Base-by-base conservation (phyloP, 2,888 invertebrate species). In the Epistrophella euchroma region DNA sequence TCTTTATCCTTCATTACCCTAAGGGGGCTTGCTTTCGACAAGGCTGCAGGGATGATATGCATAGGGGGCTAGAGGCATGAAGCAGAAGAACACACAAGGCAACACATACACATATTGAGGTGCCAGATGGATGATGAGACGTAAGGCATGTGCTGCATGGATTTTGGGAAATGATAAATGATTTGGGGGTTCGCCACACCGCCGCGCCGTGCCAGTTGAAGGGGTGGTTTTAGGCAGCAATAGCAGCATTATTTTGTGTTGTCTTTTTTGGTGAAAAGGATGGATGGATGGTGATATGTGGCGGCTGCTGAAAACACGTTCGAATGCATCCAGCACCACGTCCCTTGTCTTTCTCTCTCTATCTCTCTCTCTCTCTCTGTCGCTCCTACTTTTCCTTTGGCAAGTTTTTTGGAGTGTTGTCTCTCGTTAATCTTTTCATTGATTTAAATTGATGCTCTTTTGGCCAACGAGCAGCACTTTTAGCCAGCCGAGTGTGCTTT, bases 401-500 rank as follows among this genome's bases (percentile, higher is more conserved):
- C 40, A 43, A 52, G 47, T 66, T 66, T 66, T 66, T 66, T 55
- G 32, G 56, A 66, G 76, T 79, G 76, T 73, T 81, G 81, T 77
- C 76, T 66, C 86, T 82, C 78, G 86, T 86, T 86, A 82, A 82
- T 86, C 86, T 78, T 86, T 86, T 86, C 82, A 86, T 86, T 86
- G 86, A 86, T 86, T 86, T 77, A 86, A 86, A 86, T 86, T 86
- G 86, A 86, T 86, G 86, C 82, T 82, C 74, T 60, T 81, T 82
- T 86, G 81, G 76, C 70, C 68, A 62, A 73, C 72, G 32, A 73
- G 52, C 74, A 55, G 71, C 75, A 78, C 74, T 84, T 78, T 78
- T 70, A 84, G 40, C 43, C 82, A 72, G 58, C 73, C 82, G 55
- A 74, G 70, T 74, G 70, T 76, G 85, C 68, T 77, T 86, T 86